A percentile compares a stretch with the other conserved stretches of the same genome.
Evolutionary conservation across 1,140 invertebrate genomes (phyloP).

Genomic region (Myzus persicae): DNA sequence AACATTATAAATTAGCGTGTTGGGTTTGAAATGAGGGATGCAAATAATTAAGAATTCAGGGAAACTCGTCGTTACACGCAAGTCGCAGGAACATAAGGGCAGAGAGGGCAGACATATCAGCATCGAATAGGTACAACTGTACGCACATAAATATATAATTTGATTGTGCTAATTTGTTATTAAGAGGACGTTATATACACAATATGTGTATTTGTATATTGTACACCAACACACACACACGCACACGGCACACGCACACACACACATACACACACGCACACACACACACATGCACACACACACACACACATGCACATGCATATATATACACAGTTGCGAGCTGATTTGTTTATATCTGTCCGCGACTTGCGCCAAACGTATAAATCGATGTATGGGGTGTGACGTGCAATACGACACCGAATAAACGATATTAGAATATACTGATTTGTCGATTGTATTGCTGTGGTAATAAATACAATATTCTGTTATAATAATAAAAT

Average conservation of each 20-base stretch:
- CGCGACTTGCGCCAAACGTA: neutral
- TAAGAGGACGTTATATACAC: neutral
- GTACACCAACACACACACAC: neutral
- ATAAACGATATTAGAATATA: no score
- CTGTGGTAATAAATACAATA: no score
- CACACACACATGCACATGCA: no score
- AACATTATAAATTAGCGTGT: neutral
- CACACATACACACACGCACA: no score
- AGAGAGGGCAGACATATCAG: neutral
- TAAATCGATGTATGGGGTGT: no score
- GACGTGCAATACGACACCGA: no score
- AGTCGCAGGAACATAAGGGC: neutral
- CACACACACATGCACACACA: no score
- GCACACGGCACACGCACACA: no score
- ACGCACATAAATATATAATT: neutral
- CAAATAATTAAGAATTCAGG: conserved; percentile 17
- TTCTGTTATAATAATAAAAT: no score
- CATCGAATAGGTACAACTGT: neutral
- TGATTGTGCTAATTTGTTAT: conserved; percentile 6
- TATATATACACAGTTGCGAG: neutral
- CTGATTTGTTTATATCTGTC: neutral
- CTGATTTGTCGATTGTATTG: no score
- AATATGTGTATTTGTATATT: neutral
- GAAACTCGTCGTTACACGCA: neutral
- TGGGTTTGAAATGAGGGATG: neutral